Percentiles rank a stretch among this genome's conserved stretches.
phyloP scores from a whole-genome alignment of 2,113 vertebrate species.

The Dasyornis broadbenti region DNA sequence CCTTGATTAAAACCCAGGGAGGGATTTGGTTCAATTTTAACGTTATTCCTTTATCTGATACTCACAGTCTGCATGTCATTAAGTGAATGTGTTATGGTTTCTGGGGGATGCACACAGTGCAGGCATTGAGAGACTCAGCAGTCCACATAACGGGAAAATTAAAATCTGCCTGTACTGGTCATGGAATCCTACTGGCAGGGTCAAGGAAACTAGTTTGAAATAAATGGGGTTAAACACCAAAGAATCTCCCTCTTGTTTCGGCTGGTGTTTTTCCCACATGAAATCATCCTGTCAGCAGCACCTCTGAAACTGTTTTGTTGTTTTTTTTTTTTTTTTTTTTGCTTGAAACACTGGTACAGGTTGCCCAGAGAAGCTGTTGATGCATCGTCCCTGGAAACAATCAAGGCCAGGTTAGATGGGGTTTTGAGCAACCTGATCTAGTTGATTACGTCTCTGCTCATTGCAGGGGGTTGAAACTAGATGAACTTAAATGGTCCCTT shows the following conservation, averaged over 20 bases:
- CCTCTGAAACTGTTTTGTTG: neutral
- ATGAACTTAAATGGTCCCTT: neutral
- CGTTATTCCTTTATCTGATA: neutral
- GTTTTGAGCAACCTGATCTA: neutral
- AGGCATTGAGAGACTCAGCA: neutral
- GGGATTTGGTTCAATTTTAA: neutral
- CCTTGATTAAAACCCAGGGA: neutral
- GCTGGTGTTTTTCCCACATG: rapidly evolving
- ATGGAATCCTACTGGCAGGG: neutral
- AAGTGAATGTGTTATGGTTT: neutral
- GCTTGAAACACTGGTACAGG: neutral
- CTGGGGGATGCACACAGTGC: neutral
- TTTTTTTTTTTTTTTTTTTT: no score
- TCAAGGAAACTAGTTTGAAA: neutral
- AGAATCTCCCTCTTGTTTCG: neutral
- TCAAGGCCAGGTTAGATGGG: neutral
- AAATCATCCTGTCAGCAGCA: neutral
- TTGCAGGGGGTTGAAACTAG: neutral
- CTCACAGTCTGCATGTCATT: neutral
- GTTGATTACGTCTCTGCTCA: neutral
- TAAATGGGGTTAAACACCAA: neutral
- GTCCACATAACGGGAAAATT: neutral
- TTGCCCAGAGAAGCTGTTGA: neutral
- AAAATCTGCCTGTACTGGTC: neutral
- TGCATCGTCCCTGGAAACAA: neutral